Conservation (phyloP, 2,113 vertebrate species). For the Bubalus kerabau region DNA sequence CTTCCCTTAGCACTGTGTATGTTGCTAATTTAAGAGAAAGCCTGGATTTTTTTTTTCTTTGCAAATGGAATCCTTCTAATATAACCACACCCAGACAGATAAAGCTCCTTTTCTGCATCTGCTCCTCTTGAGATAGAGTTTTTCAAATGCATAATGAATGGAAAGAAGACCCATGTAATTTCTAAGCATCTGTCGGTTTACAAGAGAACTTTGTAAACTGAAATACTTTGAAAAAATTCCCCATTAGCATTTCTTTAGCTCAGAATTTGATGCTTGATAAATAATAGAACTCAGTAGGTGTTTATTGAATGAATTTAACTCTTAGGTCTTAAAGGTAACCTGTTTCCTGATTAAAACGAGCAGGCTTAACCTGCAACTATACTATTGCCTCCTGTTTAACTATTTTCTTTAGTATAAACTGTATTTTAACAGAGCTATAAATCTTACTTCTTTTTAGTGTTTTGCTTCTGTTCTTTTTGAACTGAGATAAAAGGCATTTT, state of each 20-base stretch:
- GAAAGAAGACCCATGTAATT: background rate
- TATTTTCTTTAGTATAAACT: background rate
- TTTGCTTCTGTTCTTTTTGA: slow-evolving; percentile 9
- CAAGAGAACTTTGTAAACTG: background rate
- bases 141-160: background rate
- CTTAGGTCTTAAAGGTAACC: background rate
- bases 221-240: background rate
- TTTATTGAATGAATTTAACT: background rate
- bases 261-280: background rate
- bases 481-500: background rate
- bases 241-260: background rate
- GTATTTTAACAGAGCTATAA: background rate
- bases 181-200: background rate
- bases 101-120: background rate
- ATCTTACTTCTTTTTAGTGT: background rate
- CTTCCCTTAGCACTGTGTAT: background rate
- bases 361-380: background rate
- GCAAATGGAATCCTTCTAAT: background rate
- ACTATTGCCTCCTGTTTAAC: background rate
- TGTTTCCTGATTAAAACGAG: background rate
- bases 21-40: background rate
- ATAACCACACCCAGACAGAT: background rate
- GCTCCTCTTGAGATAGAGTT: background rate
- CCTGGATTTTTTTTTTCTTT: background rate
- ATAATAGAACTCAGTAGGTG: background rate